Percentiles rank a stretch among this genome's conserved stretches.
Conservation (phyloP, 1,140 invertebrate species). For the Mya arenaria region DNA sequence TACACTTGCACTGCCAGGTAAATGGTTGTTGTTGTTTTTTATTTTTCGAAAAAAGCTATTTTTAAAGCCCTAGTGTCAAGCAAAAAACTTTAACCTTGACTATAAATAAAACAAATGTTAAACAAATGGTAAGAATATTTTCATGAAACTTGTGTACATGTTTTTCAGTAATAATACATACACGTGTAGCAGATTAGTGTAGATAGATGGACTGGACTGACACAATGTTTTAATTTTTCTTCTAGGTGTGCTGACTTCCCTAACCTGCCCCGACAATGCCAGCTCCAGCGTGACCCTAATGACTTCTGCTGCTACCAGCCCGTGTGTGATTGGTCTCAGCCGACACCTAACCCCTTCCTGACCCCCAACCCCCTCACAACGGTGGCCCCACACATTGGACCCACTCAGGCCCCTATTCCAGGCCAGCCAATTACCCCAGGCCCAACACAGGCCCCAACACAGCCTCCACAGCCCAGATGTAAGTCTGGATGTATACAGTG, state of each 20-base stretch:
- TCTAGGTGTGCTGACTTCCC: slow-evolving; percentile 65
- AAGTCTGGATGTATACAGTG: no score
- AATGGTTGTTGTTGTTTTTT: no score
- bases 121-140: no score
- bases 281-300: slow-evolving; percentile 63
- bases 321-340: slow-evolving; percentile 67
- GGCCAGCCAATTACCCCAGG: slow-evolving; percentile 14
- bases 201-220: no score
- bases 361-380: slow-evolving; percentile 32
- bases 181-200: no score
- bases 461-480: slow-evolving; percentile 17
- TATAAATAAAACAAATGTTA: no score
- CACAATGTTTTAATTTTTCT: no score
- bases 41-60: no score
- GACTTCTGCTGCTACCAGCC: slow-evolving; percentile 69
- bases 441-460: neutral
- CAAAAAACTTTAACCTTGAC: no score
- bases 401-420: slow-evolving; percentile 28
- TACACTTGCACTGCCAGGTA: slow-evolving; percentile 59
- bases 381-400: slow-evolving; percentile 19
- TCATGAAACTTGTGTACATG: no score
- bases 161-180: no score
- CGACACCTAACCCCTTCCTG: slow-evolving; percentile 44
- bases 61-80: no score
- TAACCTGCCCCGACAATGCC: slow-evolving; percentile 64